Evolutionary conservation across 1,140 invertebrate genomes (phyloP).

Genomic region (Cardiocondyla obscurior): DNA sequence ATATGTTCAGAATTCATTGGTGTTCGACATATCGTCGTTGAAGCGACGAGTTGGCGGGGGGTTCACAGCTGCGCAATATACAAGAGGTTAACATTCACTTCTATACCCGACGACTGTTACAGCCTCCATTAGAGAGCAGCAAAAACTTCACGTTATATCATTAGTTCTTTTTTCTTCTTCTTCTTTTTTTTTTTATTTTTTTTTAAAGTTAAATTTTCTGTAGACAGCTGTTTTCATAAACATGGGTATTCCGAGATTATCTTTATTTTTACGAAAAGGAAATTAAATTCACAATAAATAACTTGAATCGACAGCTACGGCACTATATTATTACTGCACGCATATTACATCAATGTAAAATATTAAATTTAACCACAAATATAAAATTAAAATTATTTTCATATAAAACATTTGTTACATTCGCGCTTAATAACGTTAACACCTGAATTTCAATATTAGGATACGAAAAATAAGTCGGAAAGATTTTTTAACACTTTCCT

Average conservation of each 20-base stretch:
- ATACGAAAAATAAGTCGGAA: too few relatives aligned
- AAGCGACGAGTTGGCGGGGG: conserved; percentile 61
- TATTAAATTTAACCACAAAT: neutral
- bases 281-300: neutral
- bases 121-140: conserved; percentile 71
- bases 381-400: neutral
- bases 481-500: too few relatives aligned
- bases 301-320: neutral
- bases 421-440: neutral
- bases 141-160: conserved; percentile 81
- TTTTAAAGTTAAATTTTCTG: conserved; percentile 65
- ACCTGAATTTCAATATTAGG: neutral
- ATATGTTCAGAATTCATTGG: conserved; percentile 63
- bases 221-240: conserved; percentile 8
- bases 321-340: neutral
- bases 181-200: conserved; percentile 66
- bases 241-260: neutral
- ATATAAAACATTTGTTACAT: neutral
- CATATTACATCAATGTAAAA: neutral
- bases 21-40: conserved; percentile 66
- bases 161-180: conserved; percentile 69
- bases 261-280: neutral
- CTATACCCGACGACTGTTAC: conserved; percentile 60
- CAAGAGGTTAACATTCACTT: conserved; percentile 72
- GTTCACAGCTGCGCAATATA: conserved; percentile 77